Conservation (phyloP, 2,113 vertebrate species). For the Carollia perspicillata region DNA sequence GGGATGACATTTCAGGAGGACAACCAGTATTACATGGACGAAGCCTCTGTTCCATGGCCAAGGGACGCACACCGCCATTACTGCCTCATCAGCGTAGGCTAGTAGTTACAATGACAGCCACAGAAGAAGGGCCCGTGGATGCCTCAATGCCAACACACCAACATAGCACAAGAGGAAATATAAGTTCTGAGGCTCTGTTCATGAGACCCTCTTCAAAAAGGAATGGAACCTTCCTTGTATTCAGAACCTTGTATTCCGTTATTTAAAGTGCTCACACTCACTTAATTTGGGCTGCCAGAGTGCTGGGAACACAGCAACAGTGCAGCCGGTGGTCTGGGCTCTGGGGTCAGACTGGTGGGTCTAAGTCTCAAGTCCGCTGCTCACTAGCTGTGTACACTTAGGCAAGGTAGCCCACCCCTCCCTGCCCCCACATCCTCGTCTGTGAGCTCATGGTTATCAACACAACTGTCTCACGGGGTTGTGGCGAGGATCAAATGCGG, state of each 20-base stretch:
- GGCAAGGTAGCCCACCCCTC: background rate
- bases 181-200: background rate
- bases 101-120: background rate
- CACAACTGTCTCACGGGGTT: too few species aligned
- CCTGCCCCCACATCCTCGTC: background rate
- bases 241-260: background rate
- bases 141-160: background rate
- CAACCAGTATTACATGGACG: background rate
- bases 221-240: too few species aligned
- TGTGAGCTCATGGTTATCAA: background rate
- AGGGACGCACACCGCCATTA: background rate
- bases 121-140: too few species aligned
- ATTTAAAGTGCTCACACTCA: background rate
- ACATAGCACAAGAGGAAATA: background rate
- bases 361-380: background rate
- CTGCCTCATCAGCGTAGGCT: background rate
- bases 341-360: background rate
- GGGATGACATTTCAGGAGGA: background rate
- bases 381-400: background rate
- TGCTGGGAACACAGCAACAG: background rate
- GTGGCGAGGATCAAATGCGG: background rate
- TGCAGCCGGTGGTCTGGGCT: background rate
- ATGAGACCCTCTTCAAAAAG: background rate
- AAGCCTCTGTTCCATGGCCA: background rate
- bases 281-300: background rate